These are phyloP conservation scores for Notolabrus celidotus DNA, from an alignment of 2,797 vertebrate genomes.

Conservation along the genomic window DNA sequence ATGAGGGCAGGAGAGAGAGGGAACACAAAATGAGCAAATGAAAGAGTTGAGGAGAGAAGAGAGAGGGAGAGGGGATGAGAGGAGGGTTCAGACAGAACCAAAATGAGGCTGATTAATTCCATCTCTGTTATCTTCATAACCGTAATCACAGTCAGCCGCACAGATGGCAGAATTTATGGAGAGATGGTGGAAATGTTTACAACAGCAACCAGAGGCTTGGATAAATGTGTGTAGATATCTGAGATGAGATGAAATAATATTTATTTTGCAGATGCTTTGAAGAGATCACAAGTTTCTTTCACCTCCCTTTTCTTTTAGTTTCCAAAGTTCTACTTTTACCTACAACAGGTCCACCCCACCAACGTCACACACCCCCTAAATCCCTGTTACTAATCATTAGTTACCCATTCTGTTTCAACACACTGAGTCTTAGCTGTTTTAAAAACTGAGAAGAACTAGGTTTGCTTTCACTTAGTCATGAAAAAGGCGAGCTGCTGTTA, in stretches of 20 bases:
- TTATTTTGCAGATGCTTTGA: not conserved
- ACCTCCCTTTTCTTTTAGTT: no score
- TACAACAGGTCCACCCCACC: no score
- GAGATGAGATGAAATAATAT: not conserved
- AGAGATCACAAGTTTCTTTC: not conserved
- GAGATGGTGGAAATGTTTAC: conserved; percentile 12
- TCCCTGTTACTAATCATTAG: no score
- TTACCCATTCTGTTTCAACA: no score
- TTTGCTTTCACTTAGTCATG: no score
- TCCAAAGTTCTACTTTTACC: no score
- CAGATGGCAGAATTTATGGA: conserved; percentile 32
- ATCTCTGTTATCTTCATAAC: conserved; percentile 30
- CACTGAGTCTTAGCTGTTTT: no score
- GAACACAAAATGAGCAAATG: conserved; percentile 34
- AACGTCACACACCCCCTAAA: no score
- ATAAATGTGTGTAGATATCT: not conserved
- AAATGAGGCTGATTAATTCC: conserved; percentile 31
- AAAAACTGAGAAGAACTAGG: no score
- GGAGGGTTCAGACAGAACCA: conserved; percentile 29
- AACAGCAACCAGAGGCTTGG: not conserved
- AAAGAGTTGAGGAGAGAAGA: conserved; percentile 26
- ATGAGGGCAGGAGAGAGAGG: conserved; percentile 24
- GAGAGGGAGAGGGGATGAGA: conserved; percentile 1
- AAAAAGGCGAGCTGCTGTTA: no score
- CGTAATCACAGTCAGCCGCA: conserved; percentile 14